phyloP scores from a whole-genome alignment of 2,113 vertebrate genomes.

The Eclectus roratus region DNA sequence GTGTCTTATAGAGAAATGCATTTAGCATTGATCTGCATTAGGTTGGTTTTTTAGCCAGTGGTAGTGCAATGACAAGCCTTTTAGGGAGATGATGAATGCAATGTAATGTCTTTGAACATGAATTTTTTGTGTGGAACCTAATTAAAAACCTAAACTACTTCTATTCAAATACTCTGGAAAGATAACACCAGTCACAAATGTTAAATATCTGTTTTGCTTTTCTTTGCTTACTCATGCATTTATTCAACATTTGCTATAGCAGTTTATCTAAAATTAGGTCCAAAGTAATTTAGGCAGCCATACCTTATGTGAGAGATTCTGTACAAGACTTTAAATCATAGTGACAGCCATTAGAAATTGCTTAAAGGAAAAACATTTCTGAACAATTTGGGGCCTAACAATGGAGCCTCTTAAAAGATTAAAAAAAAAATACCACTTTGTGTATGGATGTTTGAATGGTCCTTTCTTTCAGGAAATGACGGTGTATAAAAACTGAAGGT shows the following conservation, averaged over 20 bases:
- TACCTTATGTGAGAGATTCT: constrained; percentile 70
- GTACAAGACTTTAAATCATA: constrained; percentile 79
- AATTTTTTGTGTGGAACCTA: constrained; percentile 53
- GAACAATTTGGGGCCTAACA: constrained; percentile 59
- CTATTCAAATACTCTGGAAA: constrained; percentile 68
- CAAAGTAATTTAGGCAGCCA: constrained; percentile 77
- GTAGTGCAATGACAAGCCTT: constrained; percentile 51
- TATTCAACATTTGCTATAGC: constrained; percentile 72
- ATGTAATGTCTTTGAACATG: constrained; percentile 53
- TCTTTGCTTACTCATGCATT: constrained; percentile 77
- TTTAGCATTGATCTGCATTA: background rate
- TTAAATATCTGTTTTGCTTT: constrained; percentile 78
- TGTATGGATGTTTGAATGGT: background rate
- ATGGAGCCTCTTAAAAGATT: background rate
- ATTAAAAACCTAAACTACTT: constrained; percentile 69
- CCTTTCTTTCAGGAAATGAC: background rate
- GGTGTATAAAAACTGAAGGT: background rate
- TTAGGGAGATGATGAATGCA: constrained; percentile 71
- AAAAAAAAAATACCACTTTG: accelerated
- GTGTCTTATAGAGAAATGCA: constrained; percentile 19
- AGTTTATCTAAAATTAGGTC: constrained; percentile 83
- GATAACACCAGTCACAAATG: constrained; percentile 71
- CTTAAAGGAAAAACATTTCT: constrained; percentile 71
- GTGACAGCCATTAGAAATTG: constrained; percentile 75
- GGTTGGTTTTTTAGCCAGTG: background rate